These are phyloP conservation scores for Ochotona princeps DNA, from an alignment of 2,113 vertebrate species.

Conservation along the genomic window DNA sequence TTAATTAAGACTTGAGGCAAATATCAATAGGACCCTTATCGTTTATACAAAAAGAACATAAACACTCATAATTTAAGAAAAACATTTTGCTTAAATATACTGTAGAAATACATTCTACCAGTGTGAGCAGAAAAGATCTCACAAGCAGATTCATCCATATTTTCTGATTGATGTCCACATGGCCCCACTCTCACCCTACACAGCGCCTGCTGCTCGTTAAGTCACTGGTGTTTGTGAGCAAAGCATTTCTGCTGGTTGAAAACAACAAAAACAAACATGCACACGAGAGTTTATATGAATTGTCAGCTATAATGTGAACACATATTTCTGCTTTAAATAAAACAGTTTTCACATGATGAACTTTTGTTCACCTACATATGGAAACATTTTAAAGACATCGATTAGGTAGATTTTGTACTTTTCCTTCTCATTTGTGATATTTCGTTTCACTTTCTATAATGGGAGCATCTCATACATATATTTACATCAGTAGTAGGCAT, in stretches of 20 bases:
- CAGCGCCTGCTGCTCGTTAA: constrained; percentile 77
- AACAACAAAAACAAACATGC: constrained; percentile 77
- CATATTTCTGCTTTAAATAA: constrained; percentile 78
- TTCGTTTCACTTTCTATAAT: background rate
- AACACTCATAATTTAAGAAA: constrained; percentile 65
- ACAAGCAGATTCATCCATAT: constrained; percentile 69
- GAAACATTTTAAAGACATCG: background rate
- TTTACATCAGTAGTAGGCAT: background rate
- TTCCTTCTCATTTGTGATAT: background rate
- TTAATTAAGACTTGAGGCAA: background rate
- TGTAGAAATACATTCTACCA: constrained; percentile 59
- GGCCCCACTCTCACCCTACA: no score
- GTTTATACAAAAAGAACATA: constrained; percentile 36
- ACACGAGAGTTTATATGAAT: constrained; percentile 72
- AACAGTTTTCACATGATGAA: constrained; percentile 62
- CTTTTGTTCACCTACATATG: constrained; percentile 75
- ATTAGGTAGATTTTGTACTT: constrained; percentile 34
- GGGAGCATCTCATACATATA: background rate
- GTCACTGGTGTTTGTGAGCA: constrained; percentile 74
- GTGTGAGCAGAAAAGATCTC: constrained; percentile 66
- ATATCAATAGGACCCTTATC: background rate
- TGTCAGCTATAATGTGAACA: constrained; percentile 72
- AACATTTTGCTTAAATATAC: constrained; percentile 75
- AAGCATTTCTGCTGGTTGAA: constrained; percentile 58
- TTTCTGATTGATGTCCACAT: background rate